Percentiles rank a stretch among this genome's conserved stretches.
Evolutionary conservation across 2,113 vertebrate genomes (phyloP).

Genomic region (Theristicus caerulescens): DNA sequence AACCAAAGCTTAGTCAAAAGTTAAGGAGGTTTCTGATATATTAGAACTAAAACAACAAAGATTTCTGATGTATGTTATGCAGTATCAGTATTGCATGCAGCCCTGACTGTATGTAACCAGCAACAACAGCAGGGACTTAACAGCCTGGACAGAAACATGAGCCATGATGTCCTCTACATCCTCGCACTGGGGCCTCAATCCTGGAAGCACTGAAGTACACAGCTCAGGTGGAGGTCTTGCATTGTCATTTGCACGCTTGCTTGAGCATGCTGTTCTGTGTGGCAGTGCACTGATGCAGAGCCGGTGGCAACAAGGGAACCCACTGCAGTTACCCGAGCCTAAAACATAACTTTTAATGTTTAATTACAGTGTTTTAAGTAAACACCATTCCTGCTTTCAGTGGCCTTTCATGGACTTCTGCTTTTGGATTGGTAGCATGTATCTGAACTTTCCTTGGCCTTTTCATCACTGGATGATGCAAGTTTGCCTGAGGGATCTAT

Average conservation of each 20-base stretch:
- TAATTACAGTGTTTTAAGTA: neutral
- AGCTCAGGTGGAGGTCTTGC: neutral
- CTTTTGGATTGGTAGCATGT: neutral
- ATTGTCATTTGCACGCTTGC: fast-evolving
- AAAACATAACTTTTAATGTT: neutral
- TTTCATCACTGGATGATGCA: neutral
- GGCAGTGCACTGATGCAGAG: neutral
- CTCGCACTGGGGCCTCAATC: neutral
- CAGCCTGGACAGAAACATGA: neutral
- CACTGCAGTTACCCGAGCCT: fast-evolving
- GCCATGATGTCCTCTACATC: neutral
- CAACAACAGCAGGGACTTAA: neutral
- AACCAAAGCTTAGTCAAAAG: neutral
- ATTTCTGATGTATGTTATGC: neutral
- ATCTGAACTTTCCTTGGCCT: conserved; percentile 4
- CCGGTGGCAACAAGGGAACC: neutral
- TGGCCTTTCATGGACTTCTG: neutral
- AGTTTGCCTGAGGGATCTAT: neutral
- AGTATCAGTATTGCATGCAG: neutral
- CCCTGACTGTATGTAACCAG: neutral
- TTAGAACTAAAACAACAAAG: neutral
- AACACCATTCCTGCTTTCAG: neutral
- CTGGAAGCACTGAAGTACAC: neutral
- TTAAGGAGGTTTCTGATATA: neutral
- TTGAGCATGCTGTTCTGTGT: neutral